phyloP scores from a whole-genome alignment of 2,113 vertebrate genomes.

The Microtus ochrogaster region DNA sequence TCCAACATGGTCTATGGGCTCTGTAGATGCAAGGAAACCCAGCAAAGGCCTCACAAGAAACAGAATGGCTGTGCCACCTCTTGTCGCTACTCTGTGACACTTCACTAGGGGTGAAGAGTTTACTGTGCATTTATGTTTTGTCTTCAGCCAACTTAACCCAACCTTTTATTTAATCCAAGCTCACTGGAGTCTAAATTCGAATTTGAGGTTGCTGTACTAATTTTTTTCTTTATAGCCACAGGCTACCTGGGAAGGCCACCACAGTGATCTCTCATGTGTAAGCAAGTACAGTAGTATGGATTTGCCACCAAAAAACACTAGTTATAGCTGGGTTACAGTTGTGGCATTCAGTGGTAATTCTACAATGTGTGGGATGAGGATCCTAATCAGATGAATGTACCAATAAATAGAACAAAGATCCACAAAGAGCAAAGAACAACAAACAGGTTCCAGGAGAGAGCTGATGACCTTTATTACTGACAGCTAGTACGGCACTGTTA shows the following conservation, averaged over 20 bases:
- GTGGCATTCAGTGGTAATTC: not conserved
- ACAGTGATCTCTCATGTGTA: not conserved
- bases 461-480: not conserved
- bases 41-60: not conserved
- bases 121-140: not conserved
- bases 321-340: not conserved
- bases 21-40: not conserved
- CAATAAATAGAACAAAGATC: not conserved
- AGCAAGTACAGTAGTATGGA: not conserved
- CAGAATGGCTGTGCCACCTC: not conserved
- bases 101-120: not conserved
- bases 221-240: not conserved
- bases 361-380: not conserved
- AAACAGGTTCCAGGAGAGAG: not conserved
- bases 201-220: not conserved
- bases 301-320: not conserved
- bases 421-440: not conserved
- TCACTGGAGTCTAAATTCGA: not conserved
- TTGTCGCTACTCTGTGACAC: not conserved
- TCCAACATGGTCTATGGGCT: not conserved
- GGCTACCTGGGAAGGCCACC: not conserved
- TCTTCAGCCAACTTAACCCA: constrained; percentile 20
- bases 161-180: not conserved
- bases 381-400: not conserved
- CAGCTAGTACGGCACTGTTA: not conserved